A percentile compares a stretch with the other conserved stretches of the same genome.
These are phyloP conservation scores for Pogonus chalceus DNA, from an alignment of 1,140 invertebrate species.

Conservation along the genomic window DNA sequence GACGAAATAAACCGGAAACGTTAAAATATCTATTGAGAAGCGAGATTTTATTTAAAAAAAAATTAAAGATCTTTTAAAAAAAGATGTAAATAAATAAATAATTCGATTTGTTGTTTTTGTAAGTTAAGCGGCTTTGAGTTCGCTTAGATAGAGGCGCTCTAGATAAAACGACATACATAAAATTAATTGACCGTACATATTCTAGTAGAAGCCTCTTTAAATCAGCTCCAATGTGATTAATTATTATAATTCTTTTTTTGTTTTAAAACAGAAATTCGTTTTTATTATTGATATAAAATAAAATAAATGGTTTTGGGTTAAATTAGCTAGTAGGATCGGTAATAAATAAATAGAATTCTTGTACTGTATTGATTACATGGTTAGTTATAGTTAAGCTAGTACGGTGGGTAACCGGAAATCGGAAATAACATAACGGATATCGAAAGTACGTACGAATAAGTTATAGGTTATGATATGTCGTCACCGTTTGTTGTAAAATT, in stretches of 20 bases:
- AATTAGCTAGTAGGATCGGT: constrained; percentile 19
- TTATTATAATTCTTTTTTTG: constrained; percentile 16
- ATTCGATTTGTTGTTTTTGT: background rate
- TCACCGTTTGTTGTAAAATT: constrained; percentile 5
- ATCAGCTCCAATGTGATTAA: constrained; percentile 24
- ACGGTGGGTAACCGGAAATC: background rate
- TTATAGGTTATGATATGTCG: background rate
- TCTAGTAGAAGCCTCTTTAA: constrained; percentile 22
- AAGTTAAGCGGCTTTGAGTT: constrained; percentile 27
- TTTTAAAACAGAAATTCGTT: constrained; percentile 5
- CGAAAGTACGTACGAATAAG: background rate
- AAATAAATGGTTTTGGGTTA: constrained; percentile 18
- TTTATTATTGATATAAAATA: constrained; percentile 8
- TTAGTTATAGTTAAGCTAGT: background rate
- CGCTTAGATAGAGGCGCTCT: constrained; percentile 17
- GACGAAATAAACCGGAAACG: background rate
- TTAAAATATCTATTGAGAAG: too few species aligned
- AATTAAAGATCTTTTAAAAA: constrained; percentile 3
- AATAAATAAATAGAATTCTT: constrained; percentile 6
- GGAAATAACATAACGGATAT: background rate
- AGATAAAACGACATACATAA: background rate
- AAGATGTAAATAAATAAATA: constrained; percentile 4
- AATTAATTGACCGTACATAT: too few species aligned
- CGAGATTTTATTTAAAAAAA: too few species aligned
- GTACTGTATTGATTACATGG: background rate